Conservation (phyloP, 2,797 vertebrate genomes). For the Ctenochaetus hawaiiensis region DNA sequence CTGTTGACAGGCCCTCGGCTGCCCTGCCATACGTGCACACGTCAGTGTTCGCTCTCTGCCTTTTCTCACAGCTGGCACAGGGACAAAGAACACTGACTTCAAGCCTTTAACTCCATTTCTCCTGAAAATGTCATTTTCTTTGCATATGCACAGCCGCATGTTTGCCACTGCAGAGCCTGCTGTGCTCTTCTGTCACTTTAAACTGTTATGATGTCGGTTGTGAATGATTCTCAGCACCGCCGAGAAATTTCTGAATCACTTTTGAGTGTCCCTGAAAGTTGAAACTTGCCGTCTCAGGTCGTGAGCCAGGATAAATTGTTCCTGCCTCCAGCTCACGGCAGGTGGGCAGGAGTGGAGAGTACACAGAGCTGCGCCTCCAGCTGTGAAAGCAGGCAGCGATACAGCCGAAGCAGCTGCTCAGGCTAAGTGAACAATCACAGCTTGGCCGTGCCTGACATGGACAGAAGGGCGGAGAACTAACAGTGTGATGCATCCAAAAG, state of each 20-base stretch:
- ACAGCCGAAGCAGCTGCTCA: constrained; percentile 74
- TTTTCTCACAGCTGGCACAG: constrained; percentile 7
- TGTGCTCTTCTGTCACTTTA: neutral
- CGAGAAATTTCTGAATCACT: constrained; percentile 33
- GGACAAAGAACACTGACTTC: constrained; percentile 5
- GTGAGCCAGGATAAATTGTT: constrained; percentile 56
- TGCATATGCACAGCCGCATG: neutral
- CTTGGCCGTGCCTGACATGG: constrained; percentile 50
- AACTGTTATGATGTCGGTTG: neutral
- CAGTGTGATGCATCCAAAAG: constrained; percentile 29
- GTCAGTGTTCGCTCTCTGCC: constrained; percentile 10
- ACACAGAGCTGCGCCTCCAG: constrained; percentile 79
- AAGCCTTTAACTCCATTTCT: neutral
- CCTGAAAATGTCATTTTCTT: neutral
- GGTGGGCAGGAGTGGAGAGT: constrained; percentile 67
- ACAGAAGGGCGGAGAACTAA: constrained; percentile 49
- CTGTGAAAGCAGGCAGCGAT: constrained; percentile 73
- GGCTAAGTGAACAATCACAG: constrained; percentile 78
- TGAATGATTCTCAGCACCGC: constrained; percentile 25
- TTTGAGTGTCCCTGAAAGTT: constrained; percentile 50
- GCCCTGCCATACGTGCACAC: constrained; percentile 3
- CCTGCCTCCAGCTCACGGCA: constrained; percentile 55
- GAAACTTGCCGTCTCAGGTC: constrained; percentile 37
- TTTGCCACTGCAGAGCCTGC: neutral
- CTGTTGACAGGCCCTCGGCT: constrained; percentile 42